Evolutionary conservation across 2,113 vertebrate genomes (phyloP), one percentile per base, ranked within the genome.

Genomic region (Jaculus jaculus): DNA sequence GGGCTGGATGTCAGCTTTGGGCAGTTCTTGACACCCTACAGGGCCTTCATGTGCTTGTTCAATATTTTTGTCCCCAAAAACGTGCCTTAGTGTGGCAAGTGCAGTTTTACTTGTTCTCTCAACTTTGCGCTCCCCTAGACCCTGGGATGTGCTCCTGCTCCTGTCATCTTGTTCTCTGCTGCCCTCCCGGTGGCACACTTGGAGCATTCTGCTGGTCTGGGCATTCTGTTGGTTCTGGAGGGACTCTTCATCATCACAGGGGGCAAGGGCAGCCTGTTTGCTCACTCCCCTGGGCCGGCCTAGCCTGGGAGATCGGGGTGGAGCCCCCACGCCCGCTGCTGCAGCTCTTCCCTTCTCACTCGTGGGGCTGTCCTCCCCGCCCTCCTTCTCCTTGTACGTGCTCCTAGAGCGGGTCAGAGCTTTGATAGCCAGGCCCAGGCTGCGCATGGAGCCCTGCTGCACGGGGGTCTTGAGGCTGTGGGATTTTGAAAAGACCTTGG

Each of bases 401-500:
- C 96, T 95, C 86, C 92, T 92, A 88, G 97, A 91, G 3, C 83
- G 95, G 51, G 95, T 97, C 39, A 98, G 84, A 28, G 96, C 98
- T 94, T 95, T 98, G 89, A 98, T 83, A 47, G 98, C 98, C 1
- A 98, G 90, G 0, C 98, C 96, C 92, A 98, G 34, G 32, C 96
- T 94, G 65, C 92, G 84, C 51, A 98, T 28, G 8, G 98, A 98
- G 5, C 78, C 92, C 74, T 91, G 97, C 74, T 87, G 86, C 7
- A 65, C 3, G 0, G 78, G 18, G 0, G 51, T 2, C 13, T 90
- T 96, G 78, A 92, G 90, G 84, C 69, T 92, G 6, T 94, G 60
- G 32, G 65, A 32, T 88, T 97, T 32, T 26, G 39, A 94, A 0
- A 96, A 28, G 4, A 92, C 77, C 5, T 93, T 81, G 0, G 87